Evolutionary conservation across 2,113 vertebrate species (phyloP).

Genomic region (Gobiocypris rarus): DNA sequence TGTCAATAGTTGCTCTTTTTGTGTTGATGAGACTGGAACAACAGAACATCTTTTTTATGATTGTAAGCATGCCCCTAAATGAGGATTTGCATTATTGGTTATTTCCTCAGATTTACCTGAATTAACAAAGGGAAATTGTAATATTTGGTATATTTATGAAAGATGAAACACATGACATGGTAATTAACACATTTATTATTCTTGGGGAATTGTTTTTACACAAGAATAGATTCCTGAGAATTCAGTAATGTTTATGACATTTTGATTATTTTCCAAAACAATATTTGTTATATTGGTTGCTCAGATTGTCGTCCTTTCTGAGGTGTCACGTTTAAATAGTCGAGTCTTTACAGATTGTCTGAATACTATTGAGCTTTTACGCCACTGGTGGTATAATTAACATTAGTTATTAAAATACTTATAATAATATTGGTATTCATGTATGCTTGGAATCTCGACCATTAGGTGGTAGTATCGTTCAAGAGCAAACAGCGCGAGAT

Average conservation of each 20-base stretch:
- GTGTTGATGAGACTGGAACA: no score
- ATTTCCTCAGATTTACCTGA: no score
- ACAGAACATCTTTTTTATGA: no score
- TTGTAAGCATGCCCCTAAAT: no score
- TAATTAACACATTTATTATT: no score
- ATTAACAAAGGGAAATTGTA: no score
- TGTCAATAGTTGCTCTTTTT: no score
- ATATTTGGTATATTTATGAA: no score
- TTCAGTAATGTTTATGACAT: neutral
- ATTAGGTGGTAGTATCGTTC: constrained; percentile 32
- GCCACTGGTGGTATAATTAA: neutral
- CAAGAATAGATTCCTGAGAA: no score
- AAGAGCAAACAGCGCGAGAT: neutral
- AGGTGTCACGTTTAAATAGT: neutral
- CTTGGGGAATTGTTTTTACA: no score
- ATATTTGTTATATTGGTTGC: neutral
- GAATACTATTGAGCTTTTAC: neutral
- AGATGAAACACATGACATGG: no score
- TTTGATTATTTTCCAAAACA: neutral
- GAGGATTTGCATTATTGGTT: no score
- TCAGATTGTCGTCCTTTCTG: neutral
- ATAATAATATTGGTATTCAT: neutral
- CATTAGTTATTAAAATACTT: neutral
- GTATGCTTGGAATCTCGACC: neutral
- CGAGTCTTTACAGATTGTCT: neutral